These are phyloP conservation scores for Morbakka virulenta DNA, from an alignment of 30 jellyfish, hydroid and myxozoan genomes.

Conservation along the genomic window DNA sequence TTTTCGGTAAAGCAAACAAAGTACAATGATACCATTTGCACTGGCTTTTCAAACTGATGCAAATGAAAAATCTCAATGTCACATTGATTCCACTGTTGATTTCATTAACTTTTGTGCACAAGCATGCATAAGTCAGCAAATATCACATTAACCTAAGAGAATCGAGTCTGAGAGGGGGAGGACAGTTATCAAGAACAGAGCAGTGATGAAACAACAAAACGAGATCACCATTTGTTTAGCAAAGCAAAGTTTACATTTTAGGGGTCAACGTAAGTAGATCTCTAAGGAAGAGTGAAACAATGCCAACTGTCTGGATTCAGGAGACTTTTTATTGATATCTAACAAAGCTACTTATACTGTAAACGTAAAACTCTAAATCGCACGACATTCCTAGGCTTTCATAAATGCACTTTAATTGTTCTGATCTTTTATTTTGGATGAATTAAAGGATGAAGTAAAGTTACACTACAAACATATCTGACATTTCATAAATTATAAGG, in stretches of 20 bases:
- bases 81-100: slow-evolving; percentile 38
- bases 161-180: slow-evolving; percentile 32
- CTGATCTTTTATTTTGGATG: too few species aligned
- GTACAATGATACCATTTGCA: too few species aligned
- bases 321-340: slow-evolving; percentile 26
- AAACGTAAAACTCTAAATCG: too few species aligned
- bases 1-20: too few species aligned
- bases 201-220: slow-evolving; percentile 32
- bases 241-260: slow-evolving; percentile 35
- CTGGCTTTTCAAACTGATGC: slow-evolving; percentile 45
- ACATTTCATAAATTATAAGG: too few species aligned
- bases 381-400: too few species aligned
- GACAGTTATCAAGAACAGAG: slow-evolving; percentile 39
- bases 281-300: slow-evolving; percentile 34
- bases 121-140: slow-evolving; percentile 34
- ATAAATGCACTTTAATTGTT: too few species aligned
- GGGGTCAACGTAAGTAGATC: slow-evolving; percentile 47
- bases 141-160: slow-evolving; percentile 17
- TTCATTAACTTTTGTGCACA: slow-evolving; percentile 27
- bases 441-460: too few species aligned
- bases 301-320: slow-evolving; percentile 33
- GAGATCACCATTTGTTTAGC: slow-evolving; percentile 42
- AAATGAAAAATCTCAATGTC: slow-evolving; percentile 19
- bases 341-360: too few species aligned
- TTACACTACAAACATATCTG: too few species aligned